Evolutionary conservation across 2,113 vertebrate species (phyloP).

Genomic region (Machaerirhynchus nigripectus): DNA sequence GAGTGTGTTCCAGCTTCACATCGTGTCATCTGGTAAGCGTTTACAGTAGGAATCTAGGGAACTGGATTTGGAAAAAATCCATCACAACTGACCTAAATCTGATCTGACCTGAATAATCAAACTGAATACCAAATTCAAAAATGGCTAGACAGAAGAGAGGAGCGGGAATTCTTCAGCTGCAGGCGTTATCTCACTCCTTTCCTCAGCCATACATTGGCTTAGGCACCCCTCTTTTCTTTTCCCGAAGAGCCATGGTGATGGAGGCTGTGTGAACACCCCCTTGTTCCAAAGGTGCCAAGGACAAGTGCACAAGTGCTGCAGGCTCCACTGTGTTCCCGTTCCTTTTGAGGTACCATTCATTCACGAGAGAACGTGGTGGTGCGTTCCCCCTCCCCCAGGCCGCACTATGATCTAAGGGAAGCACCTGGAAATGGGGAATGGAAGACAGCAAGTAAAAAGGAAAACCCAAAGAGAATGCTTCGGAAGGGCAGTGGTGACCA

Average conservation of each 20-base stretch:
- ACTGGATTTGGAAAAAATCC: slow-evolving; percentile 54
- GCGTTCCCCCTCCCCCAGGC: background rate
- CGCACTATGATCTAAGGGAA: rapidly evolving
- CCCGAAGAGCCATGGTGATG: background rate
- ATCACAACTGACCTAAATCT: slow-evolving; percentile 54
- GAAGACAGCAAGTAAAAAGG: background rate
- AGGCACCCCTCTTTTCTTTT: background rate
- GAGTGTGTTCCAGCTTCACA: slow-evolving; percentile 37
- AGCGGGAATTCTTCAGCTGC: background rate
- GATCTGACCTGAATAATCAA: slow-evolving; percentile 61
- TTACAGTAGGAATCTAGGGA: slow-evolving; percentile 52
- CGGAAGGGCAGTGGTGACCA: background rate
- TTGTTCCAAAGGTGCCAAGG: background rate
- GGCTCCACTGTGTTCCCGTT: background rate
- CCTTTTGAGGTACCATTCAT: background rate
- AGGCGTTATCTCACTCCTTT: background rate
- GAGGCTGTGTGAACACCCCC: background rate
- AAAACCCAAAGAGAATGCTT: background rate
- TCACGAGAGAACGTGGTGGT: background rate
- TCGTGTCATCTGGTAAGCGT: slow-evolving; percentile 55
- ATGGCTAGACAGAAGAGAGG: slow-evolving; percentile 9
- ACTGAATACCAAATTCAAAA: slow-evolving; percentile 25
- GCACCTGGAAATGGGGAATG: background rate
- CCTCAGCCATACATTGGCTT: background rate
- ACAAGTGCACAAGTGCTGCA: background rate